Evolutionary conservation across 1,140 invertebrate species (phyloP), one percentile per base, ranked within the genome.

Genomic region (Sitodiplosis mosellana): DNA sequence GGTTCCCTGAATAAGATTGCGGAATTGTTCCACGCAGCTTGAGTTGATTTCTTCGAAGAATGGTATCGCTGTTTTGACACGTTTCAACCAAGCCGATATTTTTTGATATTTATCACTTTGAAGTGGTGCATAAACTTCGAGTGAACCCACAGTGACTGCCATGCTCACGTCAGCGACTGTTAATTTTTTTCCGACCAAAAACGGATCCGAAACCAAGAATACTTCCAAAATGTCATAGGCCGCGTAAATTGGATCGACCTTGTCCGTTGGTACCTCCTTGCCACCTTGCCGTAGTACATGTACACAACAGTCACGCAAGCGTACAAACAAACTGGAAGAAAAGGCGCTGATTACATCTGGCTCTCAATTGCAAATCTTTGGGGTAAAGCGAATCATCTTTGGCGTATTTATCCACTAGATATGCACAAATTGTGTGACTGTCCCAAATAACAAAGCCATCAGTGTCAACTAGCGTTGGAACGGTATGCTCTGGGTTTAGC

Each of bases 401-500:
- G 4, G 62, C 71, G 49, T 76, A 79, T 53, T 71, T 69, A 17
- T 58, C 61, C 3, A 68, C 61, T 48, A 80, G 56, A 54, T 80
- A 80, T 2, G 61, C 61, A 21, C 68, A 59, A 33, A 79, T 76
- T 2, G 76, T 71, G 48, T 76, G 59, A 51, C 69, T 71, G 48
- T 81, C 77, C 48, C 64, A 67, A 6, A 80, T 56, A 56, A 65
- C 67, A 45, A 69, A 71, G 44, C 71, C 74, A 45, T 70, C n/a
- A n/a, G n/a, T 67, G 43, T 76, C 74, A 45, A 76, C 64, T 33
- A 81, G 56, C 45, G 72, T 63, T 5, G 77, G 78, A 48, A 80
- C 59, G n/a, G 69, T 75, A 49, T 74, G 74, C 14, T 8, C 33
- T 14, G 33, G n/a, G n/a, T n/a, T n/a, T n/a, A n/a, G n/a, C n/a